Evolutionary conservation across 2,113 vertebrate species (phyloP).

Genomic region (Aythya baeri): DNA sequence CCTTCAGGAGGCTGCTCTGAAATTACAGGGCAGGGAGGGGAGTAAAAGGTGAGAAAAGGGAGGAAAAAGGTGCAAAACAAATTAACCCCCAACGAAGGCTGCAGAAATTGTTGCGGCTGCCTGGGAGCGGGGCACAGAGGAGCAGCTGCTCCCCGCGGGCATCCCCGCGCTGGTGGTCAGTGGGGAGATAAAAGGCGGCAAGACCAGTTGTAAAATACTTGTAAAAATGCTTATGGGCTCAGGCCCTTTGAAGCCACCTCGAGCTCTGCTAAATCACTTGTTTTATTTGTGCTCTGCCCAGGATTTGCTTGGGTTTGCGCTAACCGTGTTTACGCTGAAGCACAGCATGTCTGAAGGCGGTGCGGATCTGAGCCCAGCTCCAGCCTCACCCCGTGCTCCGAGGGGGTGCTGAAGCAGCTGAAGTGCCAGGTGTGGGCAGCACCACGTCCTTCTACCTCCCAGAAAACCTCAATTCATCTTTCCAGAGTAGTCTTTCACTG

Average conservation of each 20-base stretch:
- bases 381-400: too few species aligned
- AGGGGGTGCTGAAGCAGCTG: background rate
- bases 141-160: background rate
- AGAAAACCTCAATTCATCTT: background rate
- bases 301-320: conserved; percentile 58
- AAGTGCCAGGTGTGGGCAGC: background rate
- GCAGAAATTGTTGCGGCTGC: background rate
- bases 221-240: conserved; percentile 18
- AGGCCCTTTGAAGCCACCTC: conserved; percentile 32
- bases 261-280: conserved; percentile 11
- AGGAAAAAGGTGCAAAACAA: background rate
- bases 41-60: background rate
- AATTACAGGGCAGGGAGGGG: background rate
- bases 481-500: background rate
- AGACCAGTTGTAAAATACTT: conserved; percentile 27
- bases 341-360: background rate
- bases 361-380: background rate
- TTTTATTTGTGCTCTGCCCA: conserved; percentile 49
- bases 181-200: conserved; percentile 40
- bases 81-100: background rate
- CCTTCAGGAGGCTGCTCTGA: background rate
- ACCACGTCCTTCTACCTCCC: background rate
- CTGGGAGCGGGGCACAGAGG: background rate
- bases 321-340: conserved; percentile 46
- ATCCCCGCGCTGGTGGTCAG: background rate